Conservation (phyloP, 2,888 invertebrate genomes). For the Phengaris arion region DNA sequence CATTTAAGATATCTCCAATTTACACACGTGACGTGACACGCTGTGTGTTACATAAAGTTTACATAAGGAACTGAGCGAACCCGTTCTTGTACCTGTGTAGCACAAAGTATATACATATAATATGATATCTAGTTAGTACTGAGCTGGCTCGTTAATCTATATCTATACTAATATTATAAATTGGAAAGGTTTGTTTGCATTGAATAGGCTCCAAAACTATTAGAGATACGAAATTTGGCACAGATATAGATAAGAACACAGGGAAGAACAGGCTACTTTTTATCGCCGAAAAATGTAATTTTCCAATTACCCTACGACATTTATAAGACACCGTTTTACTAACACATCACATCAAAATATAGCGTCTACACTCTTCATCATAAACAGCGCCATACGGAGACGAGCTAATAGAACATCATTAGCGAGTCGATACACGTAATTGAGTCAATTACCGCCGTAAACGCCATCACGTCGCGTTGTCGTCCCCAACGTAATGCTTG, state of each 20-base stretch:
- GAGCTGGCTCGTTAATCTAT: not conserved
- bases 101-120: no score
- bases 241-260: no score
- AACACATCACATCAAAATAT: no score
- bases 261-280: no score
- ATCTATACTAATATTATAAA: no score
- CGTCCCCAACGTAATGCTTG: not conserved
- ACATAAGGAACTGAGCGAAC: slow-evolving; percentile 13
- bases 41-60: slow-evolving; percentile 3
- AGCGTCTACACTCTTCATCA: no score
- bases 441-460: slow-evolving; percentile 3
- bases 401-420: not conserved
- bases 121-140: not conserved
- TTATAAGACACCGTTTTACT: no score
- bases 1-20: not conserved
- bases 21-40: not conserved
- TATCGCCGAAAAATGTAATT: no score
- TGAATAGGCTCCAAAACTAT: no score
- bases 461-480: not conserved
- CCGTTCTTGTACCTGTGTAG: not conserved
- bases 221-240: no score
- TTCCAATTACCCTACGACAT: no score
- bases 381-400: not conserved
- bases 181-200: no score
- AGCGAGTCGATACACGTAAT: not conserved